Evolutionary conservation across 1,140 invertebrate genomes (phyloP).

Genomic region (Popillia japonica): DNA sequence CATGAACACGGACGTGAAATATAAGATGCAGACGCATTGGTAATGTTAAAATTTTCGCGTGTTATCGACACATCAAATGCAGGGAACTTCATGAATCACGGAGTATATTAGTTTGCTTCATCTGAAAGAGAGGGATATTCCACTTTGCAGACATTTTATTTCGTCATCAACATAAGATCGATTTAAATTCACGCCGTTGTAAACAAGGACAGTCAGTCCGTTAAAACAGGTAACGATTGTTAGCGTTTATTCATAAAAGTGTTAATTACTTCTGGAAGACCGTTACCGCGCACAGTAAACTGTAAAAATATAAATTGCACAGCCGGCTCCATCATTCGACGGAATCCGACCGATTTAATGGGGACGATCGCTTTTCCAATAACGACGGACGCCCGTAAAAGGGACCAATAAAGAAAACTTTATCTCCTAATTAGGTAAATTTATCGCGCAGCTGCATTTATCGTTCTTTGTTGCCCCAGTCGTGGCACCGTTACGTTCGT

Average conservation of each 20-base stretch:
- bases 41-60: not conserved
- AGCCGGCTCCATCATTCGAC: constrained; percentile 3
- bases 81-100: not conserved
- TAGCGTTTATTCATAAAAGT: constrained; percentile 17
- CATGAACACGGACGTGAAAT: not conserved
- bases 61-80: not conserved
- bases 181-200: not conserved
- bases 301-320: constrained; percentile 24
- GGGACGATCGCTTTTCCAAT: constrained; percentile 24
- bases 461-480: not conserved
- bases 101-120: not conserved
- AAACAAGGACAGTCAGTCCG: not conserved
- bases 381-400: not conserved
- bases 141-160: not conserved
- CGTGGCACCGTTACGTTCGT: not conserved
- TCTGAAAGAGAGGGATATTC: not conserved
- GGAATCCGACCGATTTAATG: not conserved
- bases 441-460: constrained; percentile 14
- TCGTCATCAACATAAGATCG: not conserved
- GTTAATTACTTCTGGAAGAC: constrained; percentile 19
- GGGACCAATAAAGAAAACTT: constrained; percentile 31
- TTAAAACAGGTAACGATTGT: not conserved
- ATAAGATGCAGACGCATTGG: not conserved
- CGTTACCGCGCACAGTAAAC: constrained; percentile 13
- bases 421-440: constrained; percentile 31